phyloP scores from a whole-genome alignment of 2,113 vertebrate genomes.

The Raja brachyura region DNA sequence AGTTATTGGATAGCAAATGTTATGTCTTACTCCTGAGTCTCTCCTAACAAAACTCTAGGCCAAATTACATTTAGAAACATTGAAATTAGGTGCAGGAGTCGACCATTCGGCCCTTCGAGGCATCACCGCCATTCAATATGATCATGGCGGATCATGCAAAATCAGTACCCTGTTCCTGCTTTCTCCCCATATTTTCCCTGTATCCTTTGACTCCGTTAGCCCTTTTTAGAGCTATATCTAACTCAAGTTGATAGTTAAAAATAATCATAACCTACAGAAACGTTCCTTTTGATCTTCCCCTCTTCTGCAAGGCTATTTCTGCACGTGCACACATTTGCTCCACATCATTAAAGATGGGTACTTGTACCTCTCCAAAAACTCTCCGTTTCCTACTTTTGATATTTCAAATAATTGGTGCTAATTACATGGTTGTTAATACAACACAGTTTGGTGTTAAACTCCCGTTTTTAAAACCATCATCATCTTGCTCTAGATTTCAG shows the following conservation, averaged over 20 bases:
- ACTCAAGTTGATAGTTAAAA: background rate
- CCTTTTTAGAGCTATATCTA: too few species aligned
- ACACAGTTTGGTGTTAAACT: background rate
- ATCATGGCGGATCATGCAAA: too few species aligned
- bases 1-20: background rate
- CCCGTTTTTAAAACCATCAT: background rate
- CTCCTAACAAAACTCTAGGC: background rate
- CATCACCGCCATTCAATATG: too few species aligned
- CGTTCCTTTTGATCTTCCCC: background rate
- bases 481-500: constrained; percentile 61
- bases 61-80: background rate
- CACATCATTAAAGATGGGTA: too few species aligned
- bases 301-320: too few species aligned
- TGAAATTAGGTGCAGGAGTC: too few species aligned
- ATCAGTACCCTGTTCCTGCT: too few species aligned
- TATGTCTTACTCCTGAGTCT: background rate
- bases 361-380: background rate
- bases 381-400: background rate
- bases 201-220: too few species aligned
- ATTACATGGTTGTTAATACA: background rate
- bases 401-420: background rate
- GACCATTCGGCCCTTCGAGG: too few species aligned
- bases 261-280: background rate
- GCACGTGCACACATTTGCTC: too few species aligned
- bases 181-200: too few species aligned